phyloP scores from a whole-genome alignment of 2,113 vertebrate species.

The Varanus salvator region DNA sequence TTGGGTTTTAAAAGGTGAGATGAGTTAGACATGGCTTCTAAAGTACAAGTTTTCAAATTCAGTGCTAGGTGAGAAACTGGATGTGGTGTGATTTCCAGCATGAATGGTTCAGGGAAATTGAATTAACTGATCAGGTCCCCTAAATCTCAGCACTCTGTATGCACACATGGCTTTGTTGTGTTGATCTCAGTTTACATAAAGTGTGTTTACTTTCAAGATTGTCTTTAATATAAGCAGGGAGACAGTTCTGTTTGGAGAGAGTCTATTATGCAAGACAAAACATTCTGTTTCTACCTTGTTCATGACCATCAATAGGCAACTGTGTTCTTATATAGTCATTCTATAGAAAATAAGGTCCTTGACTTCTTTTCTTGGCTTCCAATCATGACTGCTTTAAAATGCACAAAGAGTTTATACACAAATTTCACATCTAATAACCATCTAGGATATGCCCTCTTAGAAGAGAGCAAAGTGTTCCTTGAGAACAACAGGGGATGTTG shows the following conservation, averaged over 20 bases:
- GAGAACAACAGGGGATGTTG: not conserved
- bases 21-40: not conserved
- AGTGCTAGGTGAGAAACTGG: not conserved
- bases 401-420: conserved; percentile 13
- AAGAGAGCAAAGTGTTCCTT: not conserved
- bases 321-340: too few species aligned
- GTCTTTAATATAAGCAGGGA: not conserved
- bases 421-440: not conserved
- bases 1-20: not conserved
- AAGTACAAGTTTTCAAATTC: too few species aligned
- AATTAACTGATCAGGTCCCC: not conserved
- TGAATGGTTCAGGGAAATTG: not conserved
- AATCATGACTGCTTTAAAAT: conserved; percentile 3
- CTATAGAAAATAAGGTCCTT: too few species aligned
- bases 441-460: not conserved
- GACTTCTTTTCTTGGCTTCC: conserved; percentile 23
- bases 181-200: not conserved
- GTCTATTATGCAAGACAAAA: not conserved
- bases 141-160: not conserved
- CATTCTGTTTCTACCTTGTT: too few species aligned
- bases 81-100: not conserved
- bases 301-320: too few species aligned
- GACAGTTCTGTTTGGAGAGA: not conserved
- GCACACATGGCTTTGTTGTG: too few species aligned
- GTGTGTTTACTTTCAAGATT: not conserved